Percentiles rank a stretch among this genome's conserved stretches.
Evolutionary conservation across 2,797 vertebrate species (phyloP).

Genomic region (Gambusia yucatana): DNA sequence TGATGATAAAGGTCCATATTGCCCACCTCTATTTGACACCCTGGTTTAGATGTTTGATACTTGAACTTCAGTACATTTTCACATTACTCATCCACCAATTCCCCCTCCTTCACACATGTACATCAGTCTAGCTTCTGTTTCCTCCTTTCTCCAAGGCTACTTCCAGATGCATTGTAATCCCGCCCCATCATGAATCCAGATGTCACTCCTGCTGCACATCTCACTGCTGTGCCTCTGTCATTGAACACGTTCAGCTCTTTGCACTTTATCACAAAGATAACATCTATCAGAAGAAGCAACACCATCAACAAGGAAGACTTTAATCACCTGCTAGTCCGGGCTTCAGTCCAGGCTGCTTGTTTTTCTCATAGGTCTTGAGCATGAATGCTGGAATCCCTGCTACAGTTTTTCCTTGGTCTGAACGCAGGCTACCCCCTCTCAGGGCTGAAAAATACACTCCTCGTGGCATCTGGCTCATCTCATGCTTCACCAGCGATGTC

Average conservation of each 20-base stretch:
- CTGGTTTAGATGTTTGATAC: background rate
- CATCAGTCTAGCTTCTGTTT: background rate
- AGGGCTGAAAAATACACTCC: conserved; percentile 93
- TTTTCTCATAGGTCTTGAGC: conserved; percentile 93
- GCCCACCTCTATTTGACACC: background rate
- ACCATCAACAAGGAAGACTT: background rate
- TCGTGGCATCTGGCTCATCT: conserved; percentile 93
- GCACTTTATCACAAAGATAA: background rate
- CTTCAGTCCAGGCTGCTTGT: conserved; percentile 94
- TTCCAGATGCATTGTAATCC: background rate
- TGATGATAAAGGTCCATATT: too few relatives aligned
- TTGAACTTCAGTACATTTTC: background rate
- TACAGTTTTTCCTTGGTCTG: conserved; percentile 89
- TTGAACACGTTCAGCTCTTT: background rate
- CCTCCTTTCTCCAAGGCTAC: background rate
- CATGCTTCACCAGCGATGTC: conserved; percentile 89
- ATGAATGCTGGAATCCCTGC: conserved; percentile 90
- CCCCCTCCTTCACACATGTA: background rate
- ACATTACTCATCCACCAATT: background rate
- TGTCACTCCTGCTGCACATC: background rate
- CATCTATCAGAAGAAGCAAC: background rate
- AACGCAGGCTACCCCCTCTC: conserved; percentile 76
- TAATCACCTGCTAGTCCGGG: conserved; percentile 91
- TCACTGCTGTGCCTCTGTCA: background rate
- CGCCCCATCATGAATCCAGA: background rate